These are phyloP conservation scores for Pseudopodoces humilis DNA, from an alignment of 2,113 vertebrate genomes.

Conservation along the genomic window DNA sequence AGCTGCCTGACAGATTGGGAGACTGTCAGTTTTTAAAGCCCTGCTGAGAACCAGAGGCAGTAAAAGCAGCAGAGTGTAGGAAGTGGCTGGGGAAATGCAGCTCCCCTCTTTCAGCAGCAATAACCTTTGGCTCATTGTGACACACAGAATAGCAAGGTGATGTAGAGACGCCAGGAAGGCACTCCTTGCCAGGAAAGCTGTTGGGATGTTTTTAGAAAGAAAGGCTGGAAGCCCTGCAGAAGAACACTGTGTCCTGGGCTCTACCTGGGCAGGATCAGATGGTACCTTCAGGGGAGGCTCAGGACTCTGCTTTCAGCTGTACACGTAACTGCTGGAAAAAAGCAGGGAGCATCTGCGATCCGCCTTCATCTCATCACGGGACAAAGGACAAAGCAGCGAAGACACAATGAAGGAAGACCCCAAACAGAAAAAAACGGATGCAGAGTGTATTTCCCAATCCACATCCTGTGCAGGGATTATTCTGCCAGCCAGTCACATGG, in stretches of 20 bases:
- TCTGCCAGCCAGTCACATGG: neutral
- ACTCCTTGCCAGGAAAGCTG: neutral
- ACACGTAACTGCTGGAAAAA: neutral
- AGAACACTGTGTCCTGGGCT: neutral
- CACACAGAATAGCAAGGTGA: neutral
- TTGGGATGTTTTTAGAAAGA: neutral
- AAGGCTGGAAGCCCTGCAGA: neutral
- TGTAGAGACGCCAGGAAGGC: neutral
- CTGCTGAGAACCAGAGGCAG: neutral
- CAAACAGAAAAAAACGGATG: neutral
- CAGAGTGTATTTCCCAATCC: neutral
- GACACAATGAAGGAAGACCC: neutral
- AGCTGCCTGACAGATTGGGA: neutral
- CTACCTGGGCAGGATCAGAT: neutral
- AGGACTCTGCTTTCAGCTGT: neutral
- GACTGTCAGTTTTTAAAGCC: neutral
- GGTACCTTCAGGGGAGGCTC: neutral
- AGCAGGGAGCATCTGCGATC: neutral
- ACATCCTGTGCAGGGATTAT: neutral
- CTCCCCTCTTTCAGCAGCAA: neutral
- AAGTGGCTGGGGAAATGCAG: neutral
- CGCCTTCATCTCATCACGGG: rapidly evolving
- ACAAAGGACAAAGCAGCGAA: neutral
- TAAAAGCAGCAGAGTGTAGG: neutral
- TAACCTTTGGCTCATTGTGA: neutral